Evolutionary conservation across 2,797 vertebrate species (phyloP), one percentile per base, ranked within the genome.

Genomic region (Alosa sapidissima): DNA sequence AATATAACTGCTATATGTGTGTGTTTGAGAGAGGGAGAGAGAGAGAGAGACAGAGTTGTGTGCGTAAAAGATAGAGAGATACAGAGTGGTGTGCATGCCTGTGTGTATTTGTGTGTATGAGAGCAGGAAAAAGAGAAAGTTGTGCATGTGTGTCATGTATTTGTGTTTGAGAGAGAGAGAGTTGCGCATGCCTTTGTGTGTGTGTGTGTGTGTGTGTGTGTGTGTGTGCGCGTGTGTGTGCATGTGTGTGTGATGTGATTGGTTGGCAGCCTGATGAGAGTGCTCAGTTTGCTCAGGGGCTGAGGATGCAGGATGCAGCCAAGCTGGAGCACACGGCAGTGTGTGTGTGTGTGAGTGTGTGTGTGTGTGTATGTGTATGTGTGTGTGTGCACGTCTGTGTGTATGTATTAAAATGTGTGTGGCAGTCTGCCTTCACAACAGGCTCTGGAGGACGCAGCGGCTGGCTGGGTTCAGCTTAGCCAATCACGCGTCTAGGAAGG

Each of bases 391-490:
- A n/a, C 8, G 62, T 11, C 0, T 81, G 51, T 13, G 21, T 81
- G 58, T 6, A 48, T 48, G 10, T 78, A 75, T 81, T 33, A 48
- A 14, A 21, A 55, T 28, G 55, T 65, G 86, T 45, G 68, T 83
- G 84, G 81, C 84, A 84, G 84, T 86, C 81, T 85, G 51, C 58
- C 89, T 87, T 89, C 86, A 75, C 83, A 86, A 83, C 82, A 85
- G 84, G 83, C 86, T 84, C 82, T 65, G 86, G 47, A 45, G 28
- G 47, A 85, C 83, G 58, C 87, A 85, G 84, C 52, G 41, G 81
- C 83, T 83, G 86, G 85, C 85, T 86, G 82, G 72, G 82, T 81
- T 48, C 28, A 45, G 54, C 24, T 16, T 24, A 75, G 68, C 68
- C 68, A 75, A 75, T 75, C 83, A 49, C 49, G 68, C 72, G 36